phyloP scores from a whole-genome alignment of 1,140 invertebrate species.

The Drosophila neocordata region DNA sequence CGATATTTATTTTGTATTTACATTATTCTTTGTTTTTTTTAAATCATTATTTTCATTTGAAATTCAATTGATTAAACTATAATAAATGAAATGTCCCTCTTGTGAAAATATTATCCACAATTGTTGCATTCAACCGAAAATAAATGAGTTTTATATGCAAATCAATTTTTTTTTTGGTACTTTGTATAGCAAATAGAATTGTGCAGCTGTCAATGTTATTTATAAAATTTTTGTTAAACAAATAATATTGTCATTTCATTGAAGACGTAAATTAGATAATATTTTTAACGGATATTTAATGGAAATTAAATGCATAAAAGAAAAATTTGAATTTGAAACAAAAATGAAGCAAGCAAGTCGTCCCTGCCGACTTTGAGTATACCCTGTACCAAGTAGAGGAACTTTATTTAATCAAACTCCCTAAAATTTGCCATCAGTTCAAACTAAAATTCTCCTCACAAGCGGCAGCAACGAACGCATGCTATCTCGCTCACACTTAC shows the following conservation, averaged over 20 bases:
- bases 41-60: background rate
- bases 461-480: too few relatives aligned
- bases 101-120: background rate
- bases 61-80: background rate
- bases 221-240: background rate
- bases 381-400: too few relatives aligned
- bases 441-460: too few relatives aligned
- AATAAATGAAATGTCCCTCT: background rate
- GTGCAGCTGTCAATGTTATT: background rate
- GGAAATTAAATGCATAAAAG: background rate
- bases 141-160: background rate
- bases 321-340: too few relatives aligned
- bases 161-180: background rate
- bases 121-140: background rate
- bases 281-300: background rate
- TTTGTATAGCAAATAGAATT: background rate
- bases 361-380: too few relatives aligned
- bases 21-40: too few relatives aligned
- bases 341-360: too few relatives aligned
- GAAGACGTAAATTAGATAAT: background rate
- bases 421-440: too few relatives aligned
- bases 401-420: too few relatives aligned
- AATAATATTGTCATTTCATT: conserved; percentile 3
- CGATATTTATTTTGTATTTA: too few relatives aligned
- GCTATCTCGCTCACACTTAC: too few relatives aligned